phyloP scores from a whole-genome alignment of 2,888 invertebrate genomes.

The Amphipoea lucens region DNA sequence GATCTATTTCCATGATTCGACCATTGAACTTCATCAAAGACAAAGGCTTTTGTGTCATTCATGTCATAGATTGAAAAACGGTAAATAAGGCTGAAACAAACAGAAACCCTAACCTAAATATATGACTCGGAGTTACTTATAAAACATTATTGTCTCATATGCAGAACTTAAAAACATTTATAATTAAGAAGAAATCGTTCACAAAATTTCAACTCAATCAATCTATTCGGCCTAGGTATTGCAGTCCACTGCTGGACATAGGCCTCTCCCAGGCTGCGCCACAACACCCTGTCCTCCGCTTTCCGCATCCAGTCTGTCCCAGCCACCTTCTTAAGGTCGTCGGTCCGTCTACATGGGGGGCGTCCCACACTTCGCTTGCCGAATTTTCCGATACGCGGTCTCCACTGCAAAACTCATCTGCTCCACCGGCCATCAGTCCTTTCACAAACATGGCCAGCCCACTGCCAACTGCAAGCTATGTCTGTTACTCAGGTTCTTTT shows the following conservation, averaged over 20 bases:
- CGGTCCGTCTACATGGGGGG: neutral
- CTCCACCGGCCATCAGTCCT: neutral
- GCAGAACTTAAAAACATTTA: conserved; percentile 13
- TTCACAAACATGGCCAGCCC: neutral
- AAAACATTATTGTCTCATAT: conserved; percentile 25
- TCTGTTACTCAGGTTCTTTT: neutral
- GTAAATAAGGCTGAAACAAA: conserved; percentile 35
- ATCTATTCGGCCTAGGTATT: neutral
- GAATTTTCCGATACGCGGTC: neutral
- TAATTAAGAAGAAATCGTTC: neutral
- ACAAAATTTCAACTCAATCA: neutral
- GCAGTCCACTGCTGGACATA: neutral
- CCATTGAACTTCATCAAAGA: conserved; percentile 34
- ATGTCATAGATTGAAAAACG: conserved; percentile 27
- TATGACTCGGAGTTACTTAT: neutral
- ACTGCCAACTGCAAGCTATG: neutral
- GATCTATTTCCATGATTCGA: conserved; percentile 26
- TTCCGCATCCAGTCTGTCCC: neutral
- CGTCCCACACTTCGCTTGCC: neutral
- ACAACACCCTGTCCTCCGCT: neutral
- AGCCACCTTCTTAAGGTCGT: neutral
- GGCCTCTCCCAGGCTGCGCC: neutral
- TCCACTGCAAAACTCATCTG: neutral
- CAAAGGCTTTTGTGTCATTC: conserved; percentile 53
- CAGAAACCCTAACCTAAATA: conserved; percentile 14